Conservation (phyloP, 2,888 invertebrate species). For the Synanthedon formicaeformis region DNA sequence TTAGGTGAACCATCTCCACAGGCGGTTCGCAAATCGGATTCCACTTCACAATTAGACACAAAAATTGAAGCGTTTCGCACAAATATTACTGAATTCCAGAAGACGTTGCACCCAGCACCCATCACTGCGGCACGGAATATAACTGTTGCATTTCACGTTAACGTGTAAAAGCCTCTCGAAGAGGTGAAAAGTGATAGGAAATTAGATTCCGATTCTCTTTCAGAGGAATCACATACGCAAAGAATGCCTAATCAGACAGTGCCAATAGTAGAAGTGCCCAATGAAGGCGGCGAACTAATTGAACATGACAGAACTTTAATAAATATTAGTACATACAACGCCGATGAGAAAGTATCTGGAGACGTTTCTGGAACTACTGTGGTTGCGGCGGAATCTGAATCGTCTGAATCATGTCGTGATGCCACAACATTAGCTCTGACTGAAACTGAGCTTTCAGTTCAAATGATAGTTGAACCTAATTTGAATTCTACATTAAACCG, state of each 20-base stretch:
- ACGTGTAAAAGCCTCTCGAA: conserved; percentile 29
- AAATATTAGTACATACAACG: conserved; percentile 34
- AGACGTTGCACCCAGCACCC: conserved; percentile 82
- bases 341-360: conserved; percentile 33
- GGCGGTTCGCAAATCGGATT: conserved; percentile 83
- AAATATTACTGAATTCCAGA: conserved; percentile 90
- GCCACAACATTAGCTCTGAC: conserved; percentile 80
- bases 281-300: conserved; percentile 76
- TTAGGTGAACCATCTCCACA: conserved; percentile 79
- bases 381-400: conserved; percentile 53
- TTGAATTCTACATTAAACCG: conserved; percentile 7
- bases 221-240: conserved; percentile 50
- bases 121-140: conserved; percentile 22
- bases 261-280: conserved; percentile 80
- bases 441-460: conserved; percentile 86
- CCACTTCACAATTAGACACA: conserved; percentile 85
- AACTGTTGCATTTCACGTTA: conserved; percentile 1
- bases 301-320: conserved; percentile 71
- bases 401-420: conserved; percentile 79
- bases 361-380: conserved; percentile 40
- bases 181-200: conserved; percentile 30
- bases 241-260: conserved; percentile 60
- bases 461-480: conserved; percentile 40
- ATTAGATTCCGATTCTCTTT: conserved; percentile 70
- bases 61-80: conserved; percentile 87